Percentiles rank a stretch among this genome's conserved stretches.
phyloP scores from a whole-genome alignment of 2,113 vertebrate genomes.

The Orthochromis malagaraziensis region DNA sequence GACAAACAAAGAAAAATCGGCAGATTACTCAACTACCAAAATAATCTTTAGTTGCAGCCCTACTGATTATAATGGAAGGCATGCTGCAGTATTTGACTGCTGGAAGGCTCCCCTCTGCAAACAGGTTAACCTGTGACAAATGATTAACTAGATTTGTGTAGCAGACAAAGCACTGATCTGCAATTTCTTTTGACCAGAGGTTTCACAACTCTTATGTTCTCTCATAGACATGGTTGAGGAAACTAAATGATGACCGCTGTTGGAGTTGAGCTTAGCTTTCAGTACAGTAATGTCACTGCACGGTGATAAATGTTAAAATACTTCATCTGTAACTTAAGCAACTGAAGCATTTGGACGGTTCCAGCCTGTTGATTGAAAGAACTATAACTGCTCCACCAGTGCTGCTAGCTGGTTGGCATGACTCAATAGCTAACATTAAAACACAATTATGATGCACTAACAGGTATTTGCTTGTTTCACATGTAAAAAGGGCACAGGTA shows the following conservation, averaged over 20 bases:
- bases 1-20: background rate
- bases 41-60: background rate
- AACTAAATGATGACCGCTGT: background rate
- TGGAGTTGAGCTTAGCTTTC: background rate
- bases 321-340: background rate
- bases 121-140: background rate
- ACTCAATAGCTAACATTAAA: background rate
- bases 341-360: background rate
- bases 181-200: background rate
- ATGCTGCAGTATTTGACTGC: background rate
- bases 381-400: background rate
- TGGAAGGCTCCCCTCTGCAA: background rate
- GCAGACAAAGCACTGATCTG: background rate
- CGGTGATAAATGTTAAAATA: background rate
- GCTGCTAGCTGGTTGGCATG: background rate
- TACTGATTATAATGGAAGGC: background rate
- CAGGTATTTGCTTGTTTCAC: background rate
- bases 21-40: background rate
- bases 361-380: background rate
- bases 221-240: background rate
- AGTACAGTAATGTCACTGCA: background rate
- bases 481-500: background rate
- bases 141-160: background rate
- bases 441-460: background rate
- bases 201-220: background rate